A percentile compares a stretch with the other conserved stretches of the same genome.
These are phyloP conservation scores for Villa cingulata DNA, from an alignment of 2,888 invertebrate species.

Conservation along the genomic window DNA sequence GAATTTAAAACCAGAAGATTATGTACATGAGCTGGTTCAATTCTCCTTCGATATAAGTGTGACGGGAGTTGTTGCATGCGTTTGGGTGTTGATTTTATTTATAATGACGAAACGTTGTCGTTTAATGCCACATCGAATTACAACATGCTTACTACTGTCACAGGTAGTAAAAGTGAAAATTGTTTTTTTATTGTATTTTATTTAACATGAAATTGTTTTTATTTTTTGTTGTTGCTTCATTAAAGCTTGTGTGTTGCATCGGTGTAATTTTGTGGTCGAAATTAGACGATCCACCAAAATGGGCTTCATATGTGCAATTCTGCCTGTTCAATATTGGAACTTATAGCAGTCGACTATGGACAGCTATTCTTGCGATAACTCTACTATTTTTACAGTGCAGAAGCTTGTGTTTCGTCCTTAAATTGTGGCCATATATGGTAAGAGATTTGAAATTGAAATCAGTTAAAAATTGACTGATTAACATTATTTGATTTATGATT, in stretches of 20 bases:
- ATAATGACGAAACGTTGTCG: constrained; percentile 59
- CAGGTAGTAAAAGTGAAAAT: constrained; percentile 55
- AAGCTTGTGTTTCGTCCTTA: constrained; percentile 68
- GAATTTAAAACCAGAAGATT: constrained; percentile 53
- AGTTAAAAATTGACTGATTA: too few species aligned
- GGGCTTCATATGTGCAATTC: constrained; percentile 61
- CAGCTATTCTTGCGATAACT: constrained; percentile 66
- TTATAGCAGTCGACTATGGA: constrained; percentile 74
- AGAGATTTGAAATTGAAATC: constrained; percentile 1
- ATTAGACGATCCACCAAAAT: constrained; percentile 40
- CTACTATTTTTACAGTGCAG: constrained; percentile 70
- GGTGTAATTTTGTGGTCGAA: constrained; percentile 66
- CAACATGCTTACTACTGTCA: constrained; percentile 60
- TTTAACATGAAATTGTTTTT: too few species aligned
- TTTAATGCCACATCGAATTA: constrained; percentile 69
- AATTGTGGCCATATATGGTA: constrained; percentile 56
- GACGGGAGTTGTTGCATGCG: constrained; percentile 57
- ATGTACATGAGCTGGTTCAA: constrained; percentile 56
- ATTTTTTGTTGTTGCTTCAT: neutral
- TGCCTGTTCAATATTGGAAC: constrained; percentile 61
- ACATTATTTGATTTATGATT: too few species aligned
- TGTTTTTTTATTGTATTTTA: neutral
- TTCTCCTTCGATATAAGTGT: constrained; percentile 79
- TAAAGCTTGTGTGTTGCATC: constrained; percentile 49
- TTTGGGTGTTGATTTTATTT: constrained; percentile 68